Conservation (phyloP, 2,797 vertebrate species). For the Cottoperca gobio region DNA sequence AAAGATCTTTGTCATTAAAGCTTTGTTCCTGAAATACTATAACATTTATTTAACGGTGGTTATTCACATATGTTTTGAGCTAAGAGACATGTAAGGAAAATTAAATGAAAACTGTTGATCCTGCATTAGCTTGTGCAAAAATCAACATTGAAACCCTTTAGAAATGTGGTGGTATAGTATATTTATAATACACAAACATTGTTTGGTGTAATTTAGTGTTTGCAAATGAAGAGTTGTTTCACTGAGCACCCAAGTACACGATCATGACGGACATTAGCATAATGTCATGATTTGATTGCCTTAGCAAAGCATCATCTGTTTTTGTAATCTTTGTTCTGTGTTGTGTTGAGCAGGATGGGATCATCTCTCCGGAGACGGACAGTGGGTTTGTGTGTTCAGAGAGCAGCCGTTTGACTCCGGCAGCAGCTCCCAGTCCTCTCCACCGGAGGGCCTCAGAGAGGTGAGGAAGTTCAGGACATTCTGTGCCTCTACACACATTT, state of each 20-base stretch:
- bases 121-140: not conserved
- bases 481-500: not conserved
- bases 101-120: not conserved
- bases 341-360: constrained; percentile 85
- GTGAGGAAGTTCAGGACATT: constrained; percentile 57
- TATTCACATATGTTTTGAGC: no score
- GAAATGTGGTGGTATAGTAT: not conserved
- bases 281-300: not conserved
- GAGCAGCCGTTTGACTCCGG: constrained; percentile 85
- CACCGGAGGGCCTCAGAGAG: constrained; percentile 76
- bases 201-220: no score
- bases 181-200: no score
- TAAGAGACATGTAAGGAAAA: not conserved
- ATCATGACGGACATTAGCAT: no score
- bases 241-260: not conserved
- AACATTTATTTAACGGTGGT: no score
- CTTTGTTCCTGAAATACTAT: not conserved
- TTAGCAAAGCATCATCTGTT: no score
- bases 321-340: no score
- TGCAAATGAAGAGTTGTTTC: not conserved
- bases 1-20: not conserved
- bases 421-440: constrained; percentile 79
- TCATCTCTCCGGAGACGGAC: constrained; percentile 93
- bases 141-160: not conserved
- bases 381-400: constrained; percentile 96